Conservation (phyloP, 2,113 vertebrate genomes). For the Henicopernis longicauda region DNA sequence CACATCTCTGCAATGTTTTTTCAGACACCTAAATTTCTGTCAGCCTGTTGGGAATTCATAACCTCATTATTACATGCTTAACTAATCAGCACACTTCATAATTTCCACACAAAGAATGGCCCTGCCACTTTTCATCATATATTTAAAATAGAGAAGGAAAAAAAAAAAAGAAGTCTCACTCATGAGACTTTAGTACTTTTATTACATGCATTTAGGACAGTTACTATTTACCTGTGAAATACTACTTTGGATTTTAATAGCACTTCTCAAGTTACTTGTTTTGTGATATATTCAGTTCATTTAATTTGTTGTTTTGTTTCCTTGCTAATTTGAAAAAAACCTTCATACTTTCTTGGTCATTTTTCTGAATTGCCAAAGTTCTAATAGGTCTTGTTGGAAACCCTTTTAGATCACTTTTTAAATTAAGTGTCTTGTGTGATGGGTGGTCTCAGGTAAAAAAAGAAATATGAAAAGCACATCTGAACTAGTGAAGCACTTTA, state of each 20-base stretch:
- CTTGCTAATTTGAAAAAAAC: neutral
- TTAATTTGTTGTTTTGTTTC: neutral
- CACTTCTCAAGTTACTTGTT: neutral
- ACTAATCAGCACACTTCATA: neutral
- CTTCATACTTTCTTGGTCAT: neutral
- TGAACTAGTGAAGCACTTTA: neutral
- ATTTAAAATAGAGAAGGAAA: neutral
- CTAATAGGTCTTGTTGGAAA: neutral
- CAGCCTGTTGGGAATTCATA: neutral
- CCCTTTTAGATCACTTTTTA: neutral
- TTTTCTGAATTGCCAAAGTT: neutral
- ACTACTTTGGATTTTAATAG: neutral
- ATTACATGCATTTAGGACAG: neutral
- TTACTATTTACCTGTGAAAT: neutral
- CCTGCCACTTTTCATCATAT: neutral
- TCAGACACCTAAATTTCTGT: constrained; percentile 8
- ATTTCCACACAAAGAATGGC: neutral
- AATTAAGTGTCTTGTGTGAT: neutral
- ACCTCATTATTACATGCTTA: constrained; percentile 16
- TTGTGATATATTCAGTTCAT: neutral
- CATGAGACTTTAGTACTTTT: neutral
- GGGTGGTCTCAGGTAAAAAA: neutral
- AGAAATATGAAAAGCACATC: neutral
- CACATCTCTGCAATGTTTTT: neutral
- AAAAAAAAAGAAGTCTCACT: neutral